phyloP scores from a whole-genome alignment of 1,140 invertebrate species.

The Saccostrea echinata region DNA sequence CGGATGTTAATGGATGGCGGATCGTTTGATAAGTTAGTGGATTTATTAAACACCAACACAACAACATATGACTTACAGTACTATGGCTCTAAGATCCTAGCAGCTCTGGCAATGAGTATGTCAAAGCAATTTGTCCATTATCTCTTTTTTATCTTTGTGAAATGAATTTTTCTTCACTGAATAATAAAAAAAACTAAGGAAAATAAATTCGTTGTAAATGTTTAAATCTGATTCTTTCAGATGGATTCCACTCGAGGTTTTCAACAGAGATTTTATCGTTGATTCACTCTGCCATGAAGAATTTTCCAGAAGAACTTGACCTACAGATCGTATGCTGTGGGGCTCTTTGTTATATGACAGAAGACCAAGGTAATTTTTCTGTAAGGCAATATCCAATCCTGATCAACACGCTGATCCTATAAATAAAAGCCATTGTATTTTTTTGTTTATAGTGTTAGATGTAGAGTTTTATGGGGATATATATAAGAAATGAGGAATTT shows the following conservation, averaged over 20 bases:
- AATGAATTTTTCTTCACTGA: neutral
- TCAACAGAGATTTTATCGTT: neutral
- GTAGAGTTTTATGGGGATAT: neutral
- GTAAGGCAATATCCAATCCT: no score
- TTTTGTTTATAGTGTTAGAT: no score
- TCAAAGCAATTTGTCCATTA: neutral
- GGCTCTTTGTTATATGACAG: neutral
- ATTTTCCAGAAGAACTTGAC: neutral
- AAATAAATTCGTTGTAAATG: no score
- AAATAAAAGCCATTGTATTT: no score
- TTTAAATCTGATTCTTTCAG: neutral
- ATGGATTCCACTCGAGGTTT: neutral
- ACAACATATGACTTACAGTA: neutral
- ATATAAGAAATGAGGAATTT: neutral
- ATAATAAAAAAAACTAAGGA: no score
- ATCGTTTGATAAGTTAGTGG: neutral
- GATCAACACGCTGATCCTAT: no score
- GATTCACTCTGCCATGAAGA: neutral
- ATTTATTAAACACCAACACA: neutral
- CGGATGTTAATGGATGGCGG: neutral
- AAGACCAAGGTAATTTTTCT: neutral
- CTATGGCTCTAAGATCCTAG: neutral
- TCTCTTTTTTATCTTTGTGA: neutral
- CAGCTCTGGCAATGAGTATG: conserved; percentile 1
- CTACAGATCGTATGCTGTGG: conserved; percentile 1